Conservation (phyloP, 2,113 vertebrate genomes). For the Misgurnus mizolepis region DNA sequence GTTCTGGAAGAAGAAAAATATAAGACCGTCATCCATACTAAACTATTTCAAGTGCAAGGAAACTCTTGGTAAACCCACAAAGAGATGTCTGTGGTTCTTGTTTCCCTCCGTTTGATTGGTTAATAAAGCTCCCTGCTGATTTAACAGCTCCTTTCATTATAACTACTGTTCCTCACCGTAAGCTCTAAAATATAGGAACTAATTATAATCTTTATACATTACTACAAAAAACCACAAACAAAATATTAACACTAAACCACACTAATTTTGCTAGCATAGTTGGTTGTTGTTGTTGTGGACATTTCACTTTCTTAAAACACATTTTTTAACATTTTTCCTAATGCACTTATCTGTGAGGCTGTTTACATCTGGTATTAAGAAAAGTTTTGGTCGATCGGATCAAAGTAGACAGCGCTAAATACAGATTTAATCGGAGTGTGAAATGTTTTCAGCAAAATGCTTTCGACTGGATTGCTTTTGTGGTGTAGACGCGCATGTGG, state of each 20-base stretch:
- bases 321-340: too few species aligned
- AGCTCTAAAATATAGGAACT: not conserved
- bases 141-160: conserved; percentile 21
- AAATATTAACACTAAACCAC: not conserved
- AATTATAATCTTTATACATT: not conserved
- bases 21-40: not conserved
- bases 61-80: conserved; percentile 11
- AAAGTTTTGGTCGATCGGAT: too few species aligned
- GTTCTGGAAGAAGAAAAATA: not conserved
- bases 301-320: too few species aligned
- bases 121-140: conserved; percentile 29
- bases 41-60: not conserved
- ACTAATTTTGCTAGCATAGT: too few species aligned
- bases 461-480: too few species aligned
- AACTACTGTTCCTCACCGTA: not conserved
- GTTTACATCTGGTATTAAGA: too few species aligned
- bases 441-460: too few species aligned
- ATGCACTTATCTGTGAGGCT: too few species aligned
- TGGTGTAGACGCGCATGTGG: too few species aligned
- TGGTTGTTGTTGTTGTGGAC: too few species aligned
- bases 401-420: too few species aligned
- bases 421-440: too few species aligned
- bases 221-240: not conserved
- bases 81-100: conserved; percentile 7
- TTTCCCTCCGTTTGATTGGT: conserved; percentile 17